Percentiles rank a stretch among this genome's conserved stretches.
phyloP scores from a whole-genome alignment of 2,113 vertebrate species.

The Empidonax traillii region DNA sequence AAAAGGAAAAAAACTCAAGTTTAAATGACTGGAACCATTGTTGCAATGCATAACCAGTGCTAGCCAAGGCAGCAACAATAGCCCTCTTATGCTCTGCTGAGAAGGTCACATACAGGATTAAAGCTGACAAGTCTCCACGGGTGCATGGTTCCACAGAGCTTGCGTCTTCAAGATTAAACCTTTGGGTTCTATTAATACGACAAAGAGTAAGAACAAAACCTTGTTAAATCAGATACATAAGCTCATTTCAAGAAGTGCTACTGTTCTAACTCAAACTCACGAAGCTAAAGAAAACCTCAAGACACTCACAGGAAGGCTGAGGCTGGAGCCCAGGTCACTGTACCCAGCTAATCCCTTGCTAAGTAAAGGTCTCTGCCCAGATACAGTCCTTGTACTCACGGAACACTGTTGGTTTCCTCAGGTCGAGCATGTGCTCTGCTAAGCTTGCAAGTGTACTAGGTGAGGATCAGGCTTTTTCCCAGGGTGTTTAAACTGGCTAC shows the following conservation, averaged over 20 bases:
- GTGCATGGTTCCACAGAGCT: not conserved
- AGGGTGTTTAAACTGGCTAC: not conserved
- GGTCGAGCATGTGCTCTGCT: not conserved
- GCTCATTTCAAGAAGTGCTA: slow-evolving; percentile 1
- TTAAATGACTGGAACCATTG: not conserved
- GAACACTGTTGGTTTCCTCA: not conserved
- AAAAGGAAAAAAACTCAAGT: not conserved
- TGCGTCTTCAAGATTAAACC: not conserved
- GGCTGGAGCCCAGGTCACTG: not conserved
- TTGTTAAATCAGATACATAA: not conserved
- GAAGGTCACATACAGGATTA: not conserved
- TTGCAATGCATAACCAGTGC: not conserved
- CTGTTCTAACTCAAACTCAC: not conserved
- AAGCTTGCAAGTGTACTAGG: not conserved
- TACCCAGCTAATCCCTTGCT: not conserved
- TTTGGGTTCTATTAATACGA: not conserved
- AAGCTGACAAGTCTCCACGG: slow-evolving; percentile 5
- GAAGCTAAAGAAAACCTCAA: not conserved
- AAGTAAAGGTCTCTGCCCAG: not conserved
- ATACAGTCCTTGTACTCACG: not conserved
- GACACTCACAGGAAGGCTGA: not conserved
- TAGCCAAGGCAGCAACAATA: not conserved
- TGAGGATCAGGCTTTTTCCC: not conserved
- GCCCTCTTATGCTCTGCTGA: not conserved
- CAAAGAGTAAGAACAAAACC: not conserved